Evolutionary conservation across 2,113 vertebrate species (phyloP).

Genomic region (Anser brachyrhynchus): DNA sequence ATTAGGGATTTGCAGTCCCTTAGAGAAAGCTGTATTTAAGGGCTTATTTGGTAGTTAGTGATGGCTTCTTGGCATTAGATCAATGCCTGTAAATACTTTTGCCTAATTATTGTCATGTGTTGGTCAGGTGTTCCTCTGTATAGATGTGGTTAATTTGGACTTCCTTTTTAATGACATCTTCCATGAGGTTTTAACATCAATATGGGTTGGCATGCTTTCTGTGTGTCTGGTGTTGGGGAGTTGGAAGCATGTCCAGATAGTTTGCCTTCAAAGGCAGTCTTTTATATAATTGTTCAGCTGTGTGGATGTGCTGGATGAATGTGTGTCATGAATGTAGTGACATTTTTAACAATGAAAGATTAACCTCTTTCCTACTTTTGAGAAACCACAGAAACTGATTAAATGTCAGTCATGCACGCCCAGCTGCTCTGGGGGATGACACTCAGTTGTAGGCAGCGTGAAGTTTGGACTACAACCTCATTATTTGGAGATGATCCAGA

Average conservation of each 20-base stretch:
- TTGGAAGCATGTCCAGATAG: neutral
- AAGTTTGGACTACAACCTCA: neutral
- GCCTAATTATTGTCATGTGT: neutral
- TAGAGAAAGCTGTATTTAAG: neutral
- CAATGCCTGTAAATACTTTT: neutral
- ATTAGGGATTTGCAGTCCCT: neutral
- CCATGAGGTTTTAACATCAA: neutral
- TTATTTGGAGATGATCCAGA: conserved; percentile 20
- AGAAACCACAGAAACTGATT: neutral
- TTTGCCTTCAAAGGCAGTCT: neutral
- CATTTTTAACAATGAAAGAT: conserved; percentile 14
- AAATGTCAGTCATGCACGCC: neutral
- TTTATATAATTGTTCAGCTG: conserved; percentile 35
- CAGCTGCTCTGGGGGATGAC: neutral
- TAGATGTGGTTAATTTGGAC: neutral
- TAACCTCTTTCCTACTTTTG: neutral
- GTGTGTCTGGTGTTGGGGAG: neutral
- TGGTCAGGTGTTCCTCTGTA: neutral
- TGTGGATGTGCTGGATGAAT: neutral
- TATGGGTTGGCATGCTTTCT: neutral
- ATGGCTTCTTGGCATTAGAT: neutral
- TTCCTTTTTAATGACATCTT: neutral
- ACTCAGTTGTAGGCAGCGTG: neutral
- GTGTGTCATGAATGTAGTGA: neutral
- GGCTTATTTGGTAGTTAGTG: neutral